Evolutionary conservation across 1,140 invertebrate species (phyloP).

Genomic region (Aphelenchoides fujianensis): DNA sequence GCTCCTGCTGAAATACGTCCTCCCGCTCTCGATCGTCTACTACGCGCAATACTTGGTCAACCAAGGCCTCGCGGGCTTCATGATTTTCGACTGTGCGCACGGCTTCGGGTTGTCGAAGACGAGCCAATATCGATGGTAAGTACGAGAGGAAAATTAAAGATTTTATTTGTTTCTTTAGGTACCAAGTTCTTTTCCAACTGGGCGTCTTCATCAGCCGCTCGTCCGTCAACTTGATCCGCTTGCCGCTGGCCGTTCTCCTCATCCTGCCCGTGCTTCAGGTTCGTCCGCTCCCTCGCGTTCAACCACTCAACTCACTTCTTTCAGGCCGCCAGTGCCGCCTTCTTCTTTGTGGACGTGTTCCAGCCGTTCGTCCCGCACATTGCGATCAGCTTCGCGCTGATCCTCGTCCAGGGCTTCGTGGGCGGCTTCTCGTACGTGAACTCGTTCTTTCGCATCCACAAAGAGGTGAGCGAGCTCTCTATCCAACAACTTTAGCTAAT

Average conservation of each 20-base stretch:
- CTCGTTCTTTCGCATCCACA: constrained; percentile 16
- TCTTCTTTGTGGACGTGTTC: constrained; percentile 12
- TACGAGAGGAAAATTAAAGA: no score
- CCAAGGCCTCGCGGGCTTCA: constrained; percentile 72
- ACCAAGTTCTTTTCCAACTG: constrained; percentile 79
- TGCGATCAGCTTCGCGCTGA: constrained; percentile 10
- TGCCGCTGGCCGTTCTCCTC: constrained; percentile 71
- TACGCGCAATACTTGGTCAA: constrained; percentile 87
- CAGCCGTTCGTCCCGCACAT: constrained; percentile 19
- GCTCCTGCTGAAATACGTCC: constrained; percentile 73
- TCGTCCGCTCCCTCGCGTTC: no score
- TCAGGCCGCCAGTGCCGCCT: constrained; percentile 16
- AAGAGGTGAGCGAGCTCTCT: not conserved
- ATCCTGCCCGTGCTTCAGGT: constrained; percentile 70
- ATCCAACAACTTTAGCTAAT: not conserved
- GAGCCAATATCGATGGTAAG: constrained; percentile 77
- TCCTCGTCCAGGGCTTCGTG: constrained; percentile 21
- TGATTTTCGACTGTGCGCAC: constrained; percentile 48
- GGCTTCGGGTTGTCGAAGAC: constrained; percentile 32
- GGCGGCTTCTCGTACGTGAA: constrained; percentile 16
- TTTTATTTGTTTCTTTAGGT: no score
- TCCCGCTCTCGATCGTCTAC: constrained; percentile 77
- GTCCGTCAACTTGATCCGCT: constrained; percentile 73
- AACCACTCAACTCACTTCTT: no score
- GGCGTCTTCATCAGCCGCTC: constrained; percentile 84